phyloP scores from a whole-genome alignment of 2,113 vertebrate species.

The Oceanodroma tethys region DNA sequence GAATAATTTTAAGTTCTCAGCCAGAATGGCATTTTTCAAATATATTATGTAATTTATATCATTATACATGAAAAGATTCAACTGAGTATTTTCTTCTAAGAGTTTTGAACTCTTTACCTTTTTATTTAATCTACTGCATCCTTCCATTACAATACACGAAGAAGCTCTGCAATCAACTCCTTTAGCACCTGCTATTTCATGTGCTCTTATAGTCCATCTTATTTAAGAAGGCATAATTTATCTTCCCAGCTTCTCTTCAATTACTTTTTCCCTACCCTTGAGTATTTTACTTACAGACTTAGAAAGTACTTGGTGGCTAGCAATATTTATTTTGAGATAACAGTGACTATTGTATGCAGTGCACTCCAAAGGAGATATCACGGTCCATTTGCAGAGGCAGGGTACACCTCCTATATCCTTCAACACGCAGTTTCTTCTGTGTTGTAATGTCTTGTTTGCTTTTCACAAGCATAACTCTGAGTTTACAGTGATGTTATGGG shows the following conservation, averaged over 20 bases:
- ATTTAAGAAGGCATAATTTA: neutral
- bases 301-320: neutral
- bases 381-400: neutral
- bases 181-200: neutral
- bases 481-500: no score
- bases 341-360: neutral
- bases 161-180: neutral
- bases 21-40: neutral
- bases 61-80: neutral
- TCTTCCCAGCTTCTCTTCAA: neutral
- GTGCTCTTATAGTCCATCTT: neutral
- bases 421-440: neutral
- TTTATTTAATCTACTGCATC: neutral
- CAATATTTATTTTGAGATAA: neutral
- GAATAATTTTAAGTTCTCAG: neutral
- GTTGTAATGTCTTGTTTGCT: neutral
- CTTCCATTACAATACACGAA: neutral
- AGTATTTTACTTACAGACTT: neutral
- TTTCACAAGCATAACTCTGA: neutral
- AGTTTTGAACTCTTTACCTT: neutral
- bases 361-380: neutral
- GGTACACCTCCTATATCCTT: neutral
- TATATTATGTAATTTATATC: neutral
- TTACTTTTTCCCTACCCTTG: neutral
- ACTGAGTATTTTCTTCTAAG: neutral